Evolutionary conservation across 2,888 invertebrate species (phyloP).

Genomic region (Drosophila sordidula): DNA sequence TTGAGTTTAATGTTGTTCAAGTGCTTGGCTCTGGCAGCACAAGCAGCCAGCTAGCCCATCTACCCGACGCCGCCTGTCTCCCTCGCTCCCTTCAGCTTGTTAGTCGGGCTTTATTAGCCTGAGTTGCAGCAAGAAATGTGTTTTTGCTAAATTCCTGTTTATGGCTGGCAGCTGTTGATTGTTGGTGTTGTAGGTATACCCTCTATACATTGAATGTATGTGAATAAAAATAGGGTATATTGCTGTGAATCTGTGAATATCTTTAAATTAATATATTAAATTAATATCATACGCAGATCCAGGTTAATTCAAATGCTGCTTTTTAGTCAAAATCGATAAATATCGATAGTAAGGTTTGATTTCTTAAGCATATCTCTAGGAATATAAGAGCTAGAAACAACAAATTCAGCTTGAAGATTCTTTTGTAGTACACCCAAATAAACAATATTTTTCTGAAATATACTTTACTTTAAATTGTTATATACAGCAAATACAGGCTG

Average conservation of each 20-base stretch:
- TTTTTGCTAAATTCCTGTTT: conserved; percentile 44
- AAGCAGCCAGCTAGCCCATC: neutral
- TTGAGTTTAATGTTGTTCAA: conserved; percentile 73
- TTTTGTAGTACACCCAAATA: too few relatives aligned
- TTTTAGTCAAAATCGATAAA: neutral
- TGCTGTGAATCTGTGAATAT: neutral
- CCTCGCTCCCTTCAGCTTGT: neutral
- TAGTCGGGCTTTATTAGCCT: conserved; percentile 47
- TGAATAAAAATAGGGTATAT: neutral
- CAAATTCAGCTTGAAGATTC: too few relatives aligned
- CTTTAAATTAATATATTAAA: too few relatives aligned
- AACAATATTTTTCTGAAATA: too few relatives aligned
- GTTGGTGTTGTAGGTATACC: conserved; percentile 11
- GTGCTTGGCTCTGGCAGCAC: conserved; percentile 40
- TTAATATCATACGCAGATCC: neutral
- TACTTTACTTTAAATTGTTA: too few relatives aligned
- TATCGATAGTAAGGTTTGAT: neutral
- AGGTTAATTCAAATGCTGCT: neutral
- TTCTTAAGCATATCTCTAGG: too few relatives aligned
- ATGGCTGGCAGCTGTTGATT: conserved; percentile 32
- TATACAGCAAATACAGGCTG: too few relatives aligned
- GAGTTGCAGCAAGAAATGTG: conserved; percentile 23
- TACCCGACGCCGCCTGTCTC: neutral
- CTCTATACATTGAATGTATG: neutral
- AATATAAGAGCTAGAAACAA: too few relatives aligned